A percentile compares a stretch with the other conserved stretches of the same genome.
Evolutionary conservation across 2,797 vertebrate species (phyloP).

Genomic region (Bufotes viridis): DNA sequence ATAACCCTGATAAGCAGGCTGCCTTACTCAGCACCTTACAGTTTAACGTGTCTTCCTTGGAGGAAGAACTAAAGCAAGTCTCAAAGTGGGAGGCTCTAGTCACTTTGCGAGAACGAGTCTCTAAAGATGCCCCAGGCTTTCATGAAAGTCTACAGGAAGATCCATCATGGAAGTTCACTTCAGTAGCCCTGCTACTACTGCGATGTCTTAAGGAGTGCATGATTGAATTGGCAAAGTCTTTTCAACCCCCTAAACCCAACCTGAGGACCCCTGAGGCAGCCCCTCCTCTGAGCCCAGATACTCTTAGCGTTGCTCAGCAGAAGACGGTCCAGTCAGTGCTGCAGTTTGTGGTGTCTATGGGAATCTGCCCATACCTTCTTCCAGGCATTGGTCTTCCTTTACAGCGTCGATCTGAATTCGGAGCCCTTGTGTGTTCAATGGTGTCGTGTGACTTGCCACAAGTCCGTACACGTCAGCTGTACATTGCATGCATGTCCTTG

Average conservation of each 20-base stretch:
- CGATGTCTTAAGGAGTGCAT: slow-evolving; percentile 79
- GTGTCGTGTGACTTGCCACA: slow-evolving; percentile 58
- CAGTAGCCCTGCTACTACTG: slow-evolving; percentile 82
- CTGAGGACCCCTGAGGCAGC: slow-evolving; percentile 75
- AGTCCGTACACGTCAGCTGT: slow-evolving; percentile 69
- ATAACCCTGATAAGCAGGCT: slow-evolving; percentile 71
- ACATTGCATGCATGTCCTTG: slow-evolving; percentile 72
- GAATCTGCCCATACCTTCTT: slow-evolving; percentile 84
- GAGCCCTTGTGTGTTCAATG: slow-evolving; percentile 74
- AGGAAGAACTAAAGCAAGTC: slow-evolving; percentile 72
- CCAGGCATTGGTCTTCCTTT: slow-evolving; percentile 84
- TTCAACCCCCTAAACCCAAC: slow-evolving; percentile 66
- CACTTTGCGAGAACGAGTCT: slow-evolving; percentile 67
- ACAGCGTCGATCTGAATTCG: slow-evolving; percentile 79
- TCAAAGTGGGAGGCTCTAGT: slow-evolving; percentile 64
- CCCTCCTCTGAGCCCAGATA: slow-evolving; percentile 85
- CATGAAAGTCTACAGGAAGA: slow-evolving; percentile 65
- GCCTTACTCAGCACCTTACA: slow-evolving; percentile 75
- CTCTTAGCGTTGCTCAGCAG: slow-evolving; percentile 85
- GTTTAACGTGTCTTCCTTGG: slow-evolving; percentile 74
- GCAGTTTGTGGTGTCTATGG: slow-evolving; percentile 86
- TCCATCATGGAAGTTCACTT: slow-evolving; percentile 80
- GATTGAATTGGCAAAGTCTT: slow-evolving; percentile 71
- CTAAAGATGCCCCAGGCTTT: slow-evolving; percentile 68
- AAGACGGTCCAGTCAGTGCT: slow-evolving; percentile 77